Percentiles rank a stretch among this genome's conserved stretches.
Evolutionary conservation across 2,113 vertebrate genomes (phyloP).

Genomic region (Coptodon bakossiorum): DNA sequence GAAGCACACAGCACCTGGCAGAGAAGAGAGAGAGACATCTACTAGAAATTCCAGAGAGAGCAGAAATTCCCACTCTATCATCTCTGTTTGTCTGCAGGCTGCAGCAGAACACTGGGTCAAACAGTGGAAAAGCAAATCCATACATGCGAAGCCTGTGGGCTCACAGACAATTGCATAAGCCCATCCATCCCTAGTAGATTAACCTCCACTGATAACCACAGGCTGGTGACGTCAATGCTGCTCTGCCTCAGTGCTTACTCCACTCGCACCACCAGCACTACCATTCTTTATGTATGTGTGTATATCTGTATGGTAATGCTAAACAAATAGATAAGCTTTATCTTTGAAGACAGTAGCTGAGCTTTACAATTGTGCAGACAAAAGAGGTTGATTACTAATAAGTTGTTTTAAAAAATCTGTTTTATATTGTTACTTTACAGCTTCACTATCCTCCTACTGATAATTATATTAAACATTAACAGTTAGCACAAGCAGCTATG

Average conservation of each 20-base stretch:
- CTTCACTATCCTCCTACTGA: not conserved
- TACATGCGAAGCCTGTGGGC: conserved; percentile 48
- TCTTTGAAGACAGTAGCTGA: not conserved
- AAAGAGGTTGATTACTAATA: not conserved
- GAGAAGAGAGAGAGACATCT: not conserved
- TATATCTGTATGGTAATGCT: not conserved
- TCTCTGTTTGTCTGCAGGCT: conserved; percentile 31
- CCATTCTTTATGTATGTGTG: not conserved
- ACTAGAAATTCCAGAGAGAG: conserved; percentile 8
- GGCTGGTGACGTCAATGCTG: conserved; percentile 61
- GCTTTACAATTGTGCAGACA: not conserved
- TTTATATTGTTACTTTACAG: not conserved
- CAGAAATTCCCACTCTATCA: conserved; percentile 17
- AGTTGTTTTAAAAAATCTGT: not conserved
- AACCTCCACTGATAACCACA: conserved; percentile 61
- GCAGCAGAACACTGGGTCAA: conserved; percentile 38
- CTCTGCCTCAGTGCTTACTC: conserved; percentile 12
- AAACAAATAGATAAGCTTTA: not conserved
- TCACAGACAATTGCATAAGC: conserved; percentile 73
- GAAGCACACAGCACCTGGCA: not conserved
- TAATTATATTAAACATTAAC: not conserved
- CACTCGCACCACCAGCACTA: not conserved
- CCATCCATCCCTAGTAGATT: conserved; percentile 63
- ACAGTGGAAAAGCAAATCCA: conserved; percentile 58
- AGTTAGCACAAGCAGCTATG: not conserved